Percentiles rank a stretch among this genome's conserved stretches.
phyloP scores from a whole-genome alignment of 2,888 invertebrate genomes.

The Thecocarcelia acutangulata region DNA sequence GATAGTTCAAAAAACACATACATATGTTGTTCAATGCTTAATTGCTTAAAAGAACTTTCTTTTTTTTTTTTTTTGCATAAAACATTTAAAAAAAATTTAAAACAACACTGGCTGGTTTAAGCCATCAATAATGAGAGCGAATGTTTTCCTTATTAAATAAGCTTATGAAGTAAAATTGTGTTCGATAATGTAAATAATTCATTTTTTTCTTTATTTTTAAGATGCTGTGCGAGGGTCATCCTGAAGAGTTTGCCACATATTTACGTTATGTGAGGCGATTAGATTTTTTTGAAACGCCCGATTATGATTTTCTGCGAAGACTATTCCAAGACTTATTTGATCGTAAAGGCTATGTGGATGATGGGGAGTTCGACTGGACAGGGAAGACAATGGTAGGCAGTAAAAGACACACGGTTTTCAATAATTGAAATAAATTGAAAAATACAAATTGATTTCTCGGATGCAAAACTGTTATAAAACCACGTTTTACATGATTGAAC shows the following conservation, averaged over 20 bases:
- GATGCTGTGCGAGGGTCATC: constrained; percentile 91
- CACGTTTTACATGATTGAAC: constrained; percentile 8
- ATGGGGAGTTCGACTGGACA: constrained; percentile 97
- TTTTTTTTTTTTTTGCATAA: too few species aligned
- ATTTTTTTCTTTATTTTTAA: constrained; percentile 73
- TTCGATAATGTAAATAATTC: neutral
- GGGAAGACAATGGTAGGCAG: constrained; percentile 88
- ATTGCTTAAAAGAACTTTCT: too few species aligned
- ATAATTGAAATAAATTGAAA: neutral
- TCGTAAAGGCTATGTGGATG: constrained; percentile 92
- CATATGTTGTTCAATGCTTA: too few species aligned
- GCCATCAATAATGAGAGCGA: too few species aligned
- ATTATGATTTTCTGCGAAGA: constrained; percentile 98
- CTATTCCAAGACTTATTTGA: constrained; percentile 96
- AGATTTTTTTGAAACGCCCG: constrained; percentile 99
- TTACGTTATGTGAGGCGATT: constrained; percentile 97
- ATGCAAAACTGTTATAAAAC: constrained; percentile 6
- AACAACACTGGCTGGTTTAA: too few species aligned
- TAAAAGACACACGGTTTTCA: constrained; percentile 41
- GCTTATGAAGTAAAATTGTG: too few species aligned
- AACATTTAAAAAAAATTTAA: too few species aligned
- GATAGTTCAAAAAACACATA: too few species aligned
- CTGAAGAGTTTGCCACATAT: constrained; percentile 99
- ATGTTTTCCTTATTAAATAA: too few species aligned
- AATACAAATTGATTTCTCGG: neutral